Conservation (phyloP, 1,140 invertebrate species). For the Adoxophyes honmai region DNA sequence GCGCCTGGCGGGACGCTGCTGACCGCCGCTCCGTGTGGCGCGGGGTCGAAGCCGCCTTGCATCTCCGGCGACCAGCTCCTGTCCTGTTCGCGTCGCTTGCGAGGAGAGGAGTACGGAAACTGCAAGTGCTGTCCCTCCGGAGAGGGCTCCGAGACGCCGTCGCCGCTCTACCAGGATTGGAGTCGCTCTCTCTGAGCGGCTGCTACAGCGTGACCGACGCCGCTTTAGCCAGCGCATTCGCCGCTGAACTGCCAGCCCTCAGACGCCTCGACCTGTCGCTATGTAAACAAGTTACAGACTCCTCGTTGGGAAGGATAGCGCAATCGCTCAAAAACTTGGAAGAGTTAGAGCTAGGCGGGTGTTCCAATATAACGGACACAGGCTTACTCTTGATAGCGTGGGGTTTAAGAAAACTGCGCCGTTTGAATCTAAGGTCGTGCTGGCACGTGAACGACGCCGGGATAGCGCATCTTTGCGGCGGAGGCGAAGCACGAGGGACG, state of each 20-base stretch:
- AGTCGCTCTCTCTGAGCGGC: constrained; percentile 92
- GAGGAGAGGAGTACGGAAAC: constrained; percentile 89
- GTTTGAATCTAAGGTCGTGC: constrained; percentile 92
- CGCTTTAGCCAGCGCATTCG: constrained; percentile 89
- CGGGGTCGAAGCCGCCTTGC: constrained; percentile 93
- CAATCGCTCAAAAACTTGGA: constrained; percentile 92
- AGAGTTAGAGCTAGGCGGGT: constrained; percentile 92
- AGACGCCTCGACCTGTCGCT: constrained; percentile 91
- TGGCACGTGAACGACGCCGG: constrained; percentile 94
- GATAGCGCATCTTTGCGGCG: constrained; percentile 90
- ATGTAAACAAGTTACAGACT: constrained; percentile 96
- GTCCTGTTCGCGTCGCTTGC: constrained; percentile 91
- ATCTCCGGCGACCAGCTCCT: constrained; percentile 89
- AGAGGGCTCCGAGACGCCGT: constrained; percentile 92
- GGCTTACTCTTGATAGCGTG: constrained; percentile 91
- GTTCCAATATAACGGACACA: constrained; percentile 92
- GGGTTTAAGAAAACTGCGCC: constrained; percentile 89
- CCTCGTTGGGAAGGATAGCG: constrained; percentile 88
- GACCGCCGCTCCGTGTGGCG: constrained; percentile 95
- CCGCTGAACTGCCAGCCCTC: constrained; percentile 84
- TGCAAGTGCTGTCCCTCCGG: constrained; percentile 92
- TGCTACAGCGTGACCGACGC: constrained; percentile 94
- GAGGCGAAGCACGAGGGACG: constrained; percentile 83
- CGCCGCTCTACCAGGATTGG: constrained; percentile 89
- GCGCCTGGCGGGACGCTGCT: constrained; percentile 92